A percentile compares a stretch with the other conserved stretches of the same genome.
phyloP scores from a whole-genome alignment of 2,888 invertebrate genomes.

The Siphlonurus alternatus region DNA sequence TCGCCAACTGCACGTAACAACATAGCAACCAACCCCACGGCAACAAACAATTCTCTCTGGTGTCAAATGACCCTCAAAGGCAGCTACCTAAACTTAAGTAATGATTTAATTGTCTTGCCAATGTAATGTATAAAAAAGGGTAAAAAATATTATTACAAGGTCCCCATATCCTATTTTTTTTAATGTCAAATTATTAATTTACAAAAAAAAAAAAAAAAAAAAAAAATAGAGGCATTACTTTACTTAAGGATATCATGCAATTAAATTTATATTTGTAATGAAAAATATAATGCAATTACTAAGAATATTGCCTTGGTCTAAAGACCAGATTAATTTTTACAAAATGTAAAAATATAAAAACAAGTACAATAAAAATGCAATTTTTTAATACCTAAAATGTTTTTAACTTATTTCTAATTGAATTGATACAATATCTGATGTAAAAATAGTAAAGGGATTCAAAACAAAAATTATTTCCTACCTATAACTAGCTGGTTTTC shows the following conservation, averaged over 20 bases:
- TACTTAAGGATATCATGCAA: neutral
- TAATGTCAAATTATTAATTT: neutral
- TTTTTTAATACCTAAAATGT: neutral
- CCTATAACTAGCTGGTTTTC: no score
- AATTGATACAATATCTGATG: no score
- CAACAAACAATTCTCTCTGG: no score
- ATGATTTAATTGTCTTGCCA: neutral
- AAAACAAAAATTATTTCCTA: no score
- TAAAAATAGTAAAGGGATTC: no score
- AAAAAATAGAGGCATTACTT: neutral
- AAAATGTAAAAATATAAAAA: neutral
- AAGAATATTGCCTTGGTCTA: no score
- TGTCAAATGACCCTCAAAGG: no score
- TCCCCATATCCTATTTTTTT: neutral
- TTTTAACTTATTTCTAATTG: no score
- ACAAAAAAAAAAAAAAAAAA: neutral
- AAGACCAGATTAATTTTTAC: neutral
- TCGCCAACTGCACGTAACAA: neutral
- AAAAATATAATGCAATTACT: no score
- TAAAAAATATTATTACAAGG: neutral
- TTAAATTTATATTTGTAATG: neutral
- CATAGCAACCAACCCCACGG: neutral
- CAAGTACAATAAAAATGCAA: neutral
- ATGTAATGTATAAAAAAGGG: neutral
- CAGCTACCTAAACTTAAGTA: neutral